phyloP scores from a whole-genome alignment of 2,113 vertebrate genomes.

The Narcine bancroftii region DNA sequence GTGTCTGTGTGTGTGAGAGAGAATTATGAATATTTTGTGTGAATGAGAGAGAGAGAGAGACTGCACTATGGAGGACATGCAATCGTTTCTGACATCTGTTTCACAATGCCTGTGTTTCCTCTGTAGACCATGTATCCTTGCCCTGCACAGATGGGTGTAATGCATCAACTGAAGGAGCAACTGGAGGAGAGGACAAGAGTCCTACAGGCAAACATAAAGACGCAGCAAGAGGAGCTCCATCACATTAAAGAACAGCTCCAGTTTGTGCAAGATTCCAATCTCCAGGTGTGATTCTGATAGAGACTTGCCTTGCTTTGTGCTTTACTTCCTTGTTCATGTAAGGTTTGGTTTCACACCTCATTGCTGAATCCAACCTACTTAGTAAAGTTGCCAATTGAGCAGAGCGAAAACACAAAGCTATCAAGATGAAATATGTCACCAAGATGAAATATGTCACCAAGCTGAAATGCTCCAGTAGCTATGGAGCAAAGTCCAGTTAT shows the following conservation, averaged over 20 bases:
- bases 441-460: neutral
- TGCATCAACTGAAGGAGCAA: conserved; percentile 77
- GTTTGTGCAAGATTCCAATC: conserved; percentile 57
- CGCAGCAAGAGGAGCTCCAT: conserved; percentile 69
- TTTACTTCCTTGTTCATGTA: neutral
- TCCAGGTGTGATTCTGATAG: conserved; percentile 58
- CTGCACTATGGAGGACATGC: no score
- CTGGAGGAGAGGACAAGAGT: conserved; percentile 72
- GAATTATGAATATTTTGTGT: no score
- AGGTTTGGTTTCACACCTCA: neutral
- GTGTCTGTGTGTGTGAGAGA: neutral
- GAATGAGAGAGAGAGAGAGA: no score
- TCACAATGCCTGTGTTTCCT: neutral
- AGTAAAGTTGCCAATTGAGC: neutral
- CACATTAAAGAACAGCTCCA: conserved; percentile 78
- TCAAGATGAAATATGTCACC: neutral
- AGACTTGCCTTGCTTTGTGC: neutral
- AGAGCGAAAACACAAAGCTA: neutral
- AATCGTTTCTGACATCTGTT: neutral
- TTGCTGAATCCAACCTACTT: neutral
- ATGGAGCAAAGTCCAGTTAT: neutral
- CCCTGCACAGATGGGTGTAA: conserved; percentile 59
- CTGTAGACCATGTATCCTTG: conserved; percentile 57
- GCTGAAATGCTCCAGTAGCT: neutral
- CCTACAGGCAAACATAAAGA: conserved; percentile 74